phyloP scores from a whole-genome alignment of 2,797 vertebrate species.

The Anisognathus igniventris region DNA sequence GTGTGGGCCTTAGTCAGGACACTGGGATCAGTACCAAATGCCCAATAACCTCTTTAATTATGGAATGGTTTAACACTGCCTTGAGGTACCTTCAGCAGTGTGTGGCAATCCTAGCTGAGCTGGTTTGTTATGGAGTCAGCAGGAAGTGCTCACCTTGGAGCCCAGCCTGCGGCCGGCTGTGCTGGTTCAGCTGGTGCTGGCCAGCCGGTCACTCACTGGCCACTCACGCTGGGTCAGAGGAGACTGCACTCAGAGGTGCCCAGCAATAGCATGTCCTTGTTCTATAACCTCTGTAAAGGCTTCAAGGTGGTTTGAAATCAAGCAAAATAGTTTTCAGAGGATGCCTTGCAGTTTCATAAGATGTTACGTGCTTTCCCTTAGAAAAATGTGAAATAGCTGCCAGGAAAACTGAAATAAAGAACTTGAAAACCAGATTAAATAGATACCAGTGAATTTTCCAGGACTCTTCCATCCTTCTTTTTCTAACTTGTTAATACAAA shows the following conservation, averaged over 20 bases:
- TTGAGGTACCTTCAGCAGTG: background rate
- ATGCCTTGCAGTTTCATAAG: background rate
- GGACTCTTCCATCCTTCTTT: background rate
- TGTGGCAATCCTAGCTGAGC: background rate
- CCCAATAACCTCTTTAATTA: background rate
- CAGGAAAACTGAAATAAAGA: slow-evolving; percentile 13
- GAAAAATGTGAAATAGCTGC: background rate
- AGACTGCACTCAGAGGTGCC: background rate
- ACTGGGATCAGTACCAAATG: background rate
- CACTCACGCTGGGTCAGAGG: background rate
- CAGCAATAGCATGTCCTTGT: background rate
- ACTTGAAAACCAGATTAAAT: slow-evolving; percentile 12
- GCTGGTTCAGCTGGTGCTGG: background rate
- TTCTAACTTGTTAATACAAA: background rate
- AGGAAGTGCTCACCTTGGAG: background rate
- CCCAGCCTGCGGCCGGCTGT: background rate
- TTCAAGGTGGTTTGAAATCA: background rate
- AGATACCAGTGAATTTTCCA: slow-evolving; percentile 13
- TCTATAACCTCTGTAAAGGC: background rate
- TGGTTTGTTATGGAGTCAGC: background rate
- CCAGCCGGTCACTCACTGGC: background rate
- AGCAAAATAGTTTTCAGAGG: background rate
- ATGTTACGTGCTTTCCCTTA: background rate
- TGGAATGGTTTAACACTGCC: background rate
- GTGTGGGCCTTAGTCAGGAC: background rate